phyloP scores from a whole-genome alignment of 2,888 invertebrate species.

The Adineta ricciae region DNA sequence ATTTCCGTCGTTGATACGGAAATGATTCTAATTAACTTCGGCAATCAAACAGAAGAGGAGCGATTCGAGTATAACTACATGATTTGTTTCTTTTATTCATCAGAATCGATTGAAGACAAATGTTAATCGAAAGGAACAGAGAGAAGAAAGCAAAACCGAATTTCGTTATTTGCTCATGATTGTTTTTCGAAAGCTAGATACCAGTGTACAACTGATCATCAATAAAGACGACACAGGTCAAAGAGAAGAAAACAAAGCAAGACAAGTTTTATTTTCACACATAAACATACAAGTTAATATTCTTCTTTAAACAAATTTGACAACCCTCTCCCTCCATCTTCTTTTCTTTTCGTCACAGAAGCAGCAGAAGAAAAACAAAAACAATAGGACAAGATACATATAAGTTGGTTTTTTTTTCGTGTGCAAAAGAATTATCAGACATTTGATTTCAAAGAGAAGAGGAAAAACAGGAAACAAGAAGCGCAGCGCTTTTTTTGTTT shows the following conservation, averaged over 20 bases:
- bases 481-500: background rate
- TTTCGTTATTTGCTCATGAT: background rate
- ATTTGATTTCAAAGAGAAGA: background rate
- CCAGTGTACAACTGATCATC: background rate
- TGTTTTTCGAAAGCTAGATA: background rate
- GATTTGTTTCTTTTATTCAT: background rate
- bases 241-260: background rate
- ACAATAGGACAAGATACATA: background rate
- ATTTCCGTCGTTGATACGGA: no score
- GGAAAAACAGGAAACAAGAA: background rate
- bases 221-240: background rate
- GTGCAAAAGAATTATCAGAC: conserved; percentile 15
- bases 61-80: background rate
- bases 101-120: background rate
- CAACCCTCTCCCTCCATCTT: background rate
- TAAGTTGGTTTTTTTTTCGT: background rate
- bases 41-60: background rate
- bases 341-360: conserved; percentile 1
- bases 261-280: background rate
- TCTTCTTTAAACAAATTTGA: background rate
- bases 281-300: background rate
- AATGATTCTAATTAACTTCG: no score
- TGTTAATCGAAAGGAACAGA: background rate
- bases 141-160: background rate
- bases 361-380: background rate